Evolutionary conservation across 2,797 vertebrate genomes (phyloP).

Genomic region (Molossus alvarezi): DNA sequence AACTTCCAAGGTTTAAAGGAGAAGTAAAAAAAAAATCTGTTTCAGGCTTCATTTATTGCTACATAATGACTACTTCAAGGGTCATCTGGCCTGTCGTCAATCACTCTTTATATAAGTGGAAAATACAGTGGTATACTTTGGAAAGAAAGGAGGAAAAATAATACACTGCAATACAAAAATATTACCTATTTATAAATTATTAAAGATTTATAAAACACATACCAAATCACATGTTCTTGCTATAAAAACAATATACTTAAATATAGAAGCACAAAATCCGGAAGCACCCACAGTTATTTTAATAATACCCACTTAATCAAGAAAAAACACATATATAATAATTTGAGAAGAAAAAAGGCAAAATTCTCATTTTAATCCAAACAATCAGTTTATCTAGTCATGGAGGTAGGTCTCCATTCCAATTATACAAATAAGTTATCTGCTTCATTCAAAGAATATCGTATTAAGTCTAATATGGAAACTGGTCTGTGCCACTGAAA

Average conservation of each 20-base stretch:
- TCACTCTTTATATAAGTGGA: conserved; percentile 75
- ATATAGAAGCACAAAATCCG: conserved; percentile 82
- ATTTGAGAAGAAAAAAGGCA: conserved; percentile 76
- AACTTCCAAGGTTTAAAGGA: conserved; percentile 78
- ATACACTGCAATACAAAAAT: conserved; percentile 90
- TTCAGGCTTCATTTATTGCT: conserved; percentile 87
- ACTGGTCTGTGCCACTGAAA: conserved; percentile 63
- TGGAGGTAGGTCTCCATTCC: conserved; percentile 68
- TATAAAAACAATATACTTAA: conserved; percentile 85
- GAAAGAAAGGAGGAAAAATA: conserved; percentile 75
- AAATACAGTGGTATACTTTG: conserved; percentile 77
- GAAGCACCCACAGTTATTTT: conserved; percentile 87
- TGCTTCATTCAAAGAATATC: conserved; percentile 41
- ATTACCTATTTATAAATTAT: conserved; percentile 88
- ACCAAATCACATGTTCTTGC: conserved; percentile 80
- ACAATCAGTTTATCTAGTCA: conserved; percentile 63
- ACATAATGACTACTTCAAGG: conserved; percentile 79
- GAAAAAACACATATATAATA: conserved; percentile 58
- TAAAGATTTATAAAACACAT: conserved; percentile 89
- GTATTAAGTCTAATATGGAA: conserved; percentile 51
- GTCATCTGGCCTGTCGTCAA: conserved; percentile 78
- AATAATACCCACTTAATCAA: conserved; percentile 82
- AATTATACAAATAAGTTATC: conserved; percentile 68
- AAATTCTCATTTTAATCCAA: conserved; percentile 74
- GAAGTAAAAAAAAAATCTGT: conserved; percentile 72